Base-by-base conservation (phyloP, 2,888 invertebrate genomes). In the Andrena hattorfiana region DNA sequence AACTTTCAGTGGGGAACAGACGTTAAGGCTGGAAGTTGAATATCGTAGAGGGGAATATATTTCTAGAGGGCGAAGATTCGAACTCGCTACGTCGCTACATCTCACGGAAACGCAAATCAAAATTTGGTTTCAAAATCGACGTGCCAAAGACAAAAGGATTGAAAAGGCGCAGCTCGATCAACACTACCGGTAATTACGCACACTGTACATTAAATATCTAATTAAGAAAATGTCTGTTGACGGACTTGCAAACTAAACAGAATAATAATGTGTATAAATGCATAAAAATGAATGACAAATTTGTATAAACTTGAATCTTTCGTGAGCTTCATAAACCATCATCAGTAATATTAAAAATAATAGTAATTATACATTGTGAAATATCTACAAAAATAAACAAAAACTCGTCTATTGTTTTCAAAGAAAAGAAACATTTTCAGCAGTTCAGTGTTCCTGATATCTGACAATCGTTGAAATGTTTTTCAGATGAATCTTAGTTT, bases 101-200 rank as follows among this genome's bases (percentile, higher is more conserved):
- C 94, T 96, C 28, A 96, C 97, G 0, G 98, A 98, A 93, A 97
- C 97, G 0, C 96, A 98, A 94, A 97, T 98, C 88, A 98, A 98
- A 94, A 98, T 98, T 80, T 97, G 97, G 97, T 99, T 99, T 94
- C 99, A 99, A 94, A 99, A 99, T 94, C 95, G 99, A 85, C 95
- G 99, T 88, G 99, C 99, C 30, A 99, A 99, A 94, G 99, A 99
- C 94, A 99, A 99, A 94, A 95, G 99, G 85, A 98, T 99, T 87
- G 99, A 99, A 93, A 99, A 99, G 92, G 99, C 99, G 0, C 98
- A 98, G 89, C 95, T 98, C 84, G 99, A 99, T 94, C 98, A 98
- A 92, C 98, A 98, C 91, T 98, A 98, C 94, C 97, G 98, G 98
- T 98, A 94, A 72, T 16, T 63, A 74, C 20, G 1, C n/a, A 20